Evolutionary conservation across 2,888 invertebrate species (phyloP).

Genomic region (Drymonia ruficornis): DNA sequence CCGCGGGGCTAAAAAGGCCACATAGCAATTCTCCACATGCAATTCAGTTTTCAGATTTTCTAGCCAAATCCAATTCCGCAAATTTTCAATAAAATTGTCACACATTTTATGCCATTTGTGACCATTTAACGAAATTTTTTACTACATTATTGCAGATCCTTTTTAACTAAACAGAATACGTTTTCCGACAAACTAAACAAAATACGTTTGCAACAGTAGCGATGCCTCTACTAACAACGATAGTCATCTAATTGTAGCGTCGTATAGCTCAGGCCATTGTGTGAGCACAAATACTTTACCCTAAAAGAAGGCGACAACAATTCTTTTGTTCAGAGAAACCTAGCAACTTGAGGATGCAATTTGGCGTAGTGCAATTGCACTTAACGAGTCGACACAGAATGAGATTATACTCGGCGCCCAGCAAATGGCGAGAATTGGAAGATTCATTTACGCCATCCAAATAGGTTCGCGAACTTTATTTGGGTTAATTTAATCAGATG

Average conservation of each 20-base stretch:
- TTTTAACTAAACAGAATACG: background rate
- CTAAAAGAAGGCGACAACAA: constrained; percentile 33
- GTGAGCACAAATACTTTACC: constrained; percentile 28
- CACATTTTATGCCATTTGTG: no score
- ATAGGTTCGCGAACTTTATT: constrained; percentile 9
- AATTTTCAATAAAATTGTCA: no score
- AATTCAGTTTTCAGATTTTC: no score
- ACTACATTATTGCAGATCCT: background rate
- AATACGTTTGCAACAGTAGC: constrained; percentile 20
- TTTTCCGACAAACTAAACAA: constrained; percentile 7
- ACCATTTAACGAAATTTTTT: no score
- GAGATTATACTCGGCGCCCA: constrained; percentile 31
- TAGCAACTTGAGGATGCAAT: constrained; percentile 40
- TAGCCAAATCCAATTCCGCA: no score
- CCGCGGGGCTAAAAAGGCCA: no score
- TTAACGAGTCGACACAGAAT: constrained; percentile 41
- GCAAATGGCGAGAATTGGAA: constrained; percentile 34
- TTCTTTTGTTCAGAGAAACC: constrained; percentile 42
- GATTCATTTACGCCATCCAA: constrained; percentile 30
- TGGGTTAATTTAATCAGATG: background rate
- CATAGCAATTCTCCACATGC: no score
- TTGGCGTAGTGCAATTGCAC: constrained; percentile 47
- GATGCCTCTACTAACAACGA: constrained; percentile 19
- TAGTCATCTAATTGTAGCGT: constrained; percentile 28
- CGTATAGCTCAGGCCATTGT: constrained; percentile 25